These are phyloP conservation scores for Leucophenga maculata DNA, from an alignment of 2,888 invertebrate genomes.

Conservation along the genomic window DNA sequence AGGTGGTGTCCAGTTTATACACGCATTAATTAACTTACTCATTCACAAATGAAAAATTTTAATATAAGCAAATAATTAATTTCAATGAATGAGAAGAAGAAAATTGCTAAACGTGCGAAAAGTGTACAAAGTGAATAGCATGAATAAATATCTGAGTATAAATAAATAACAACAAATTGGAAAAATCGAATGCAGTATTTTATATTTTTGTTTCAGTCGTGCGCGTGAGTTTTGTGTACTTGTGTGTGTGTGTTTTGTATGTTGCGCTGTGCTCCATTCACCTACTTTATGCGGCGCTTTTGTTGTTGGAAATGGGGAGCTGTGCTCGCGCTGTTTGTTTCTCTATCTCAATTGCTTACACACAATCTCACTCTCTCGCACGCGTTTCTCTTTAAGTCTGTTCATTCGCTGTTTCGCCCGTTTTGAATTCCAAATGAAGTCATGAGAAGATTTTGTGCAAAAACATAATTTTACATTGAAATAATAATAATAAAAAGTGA, in stretches of 20 bases:
- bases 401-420: conserved; percentile 45
- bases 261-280: conserved; percentile 62
- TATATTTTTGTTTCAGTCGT: conserved; percentile 18
- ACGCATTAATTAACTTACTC: conserved; percentile 53
- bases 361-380: conserved; percentile 43
- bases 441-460: conserved; percentile 50
- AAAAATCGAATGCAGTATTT: conserved; percentile 17
- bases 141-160: conserved; percentile 9
- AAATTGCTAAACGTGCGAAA: background rate
- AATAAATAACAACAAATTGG: conserved; percentile 12
- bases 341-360: conserved; percentile 40
- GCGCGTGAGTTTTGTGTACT: background rate
- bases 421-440: conserved; percentile 65
- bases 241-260: conserved; percentile 25
- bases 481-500: conserved; percentile 57
- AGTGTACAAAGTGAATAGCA: conserved; percentile 14
- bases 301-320: conserved; percentile 38
- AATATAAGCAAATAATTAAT: background rate
- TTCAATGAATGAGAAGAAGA: conserved; percentile 9
- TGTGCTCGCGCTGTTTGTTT: conserved; percentile 50
- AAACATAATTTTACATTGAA: conserved; percentile 51
- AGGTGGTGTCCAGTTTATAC: conserved; percentile 58
- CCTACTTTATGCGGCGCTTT: conserved; percentile 63
- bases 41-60: background rate
- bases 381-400: conserved; percentile 27